Percentiles rank a stretch among this genome's conserved stretches.
Evolutionary conservation across 2,888 invertebrate genomes (phyloP).

Genomic region (Octodonta nipae): DNA sequence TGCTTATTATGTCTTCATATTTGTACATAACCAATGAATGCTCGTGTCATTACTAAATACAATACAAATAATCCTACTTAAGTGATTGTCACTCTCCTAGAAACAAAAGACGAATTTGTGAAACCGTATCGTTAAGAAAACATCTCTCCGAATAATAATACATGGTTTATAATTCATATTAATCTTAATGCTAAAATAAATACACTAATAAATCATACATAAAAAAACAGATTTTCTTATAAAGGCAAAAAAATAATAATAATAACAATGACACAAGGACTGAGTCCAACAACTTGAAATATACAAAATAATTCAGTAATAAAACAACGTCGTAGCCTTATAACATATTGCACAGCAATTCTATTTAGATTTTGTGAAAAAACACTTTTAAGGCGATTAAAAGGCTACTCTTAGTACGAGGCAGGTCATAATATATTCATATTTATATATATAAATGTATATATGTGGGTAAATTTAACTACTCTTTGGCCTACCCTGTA

Average conservation of each 20-base stretch:
- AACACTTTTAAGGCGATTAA: slow-evolving; percentile 10
- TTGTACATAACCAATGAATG: slow-evolving; percentile 1
- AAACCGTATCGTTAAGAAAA: slow-evolving; percentile 5
- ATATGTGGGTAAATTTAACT: too few species aligned
- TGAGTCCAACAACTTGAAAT: slow-evolving; percentile 10
- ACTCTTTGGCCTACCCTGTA: slow-evolving; percentile 4
- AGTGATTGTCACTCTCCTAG: slow-evolving; percentile 23
- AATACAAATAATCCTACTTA: slow-evolving; percentile 20
- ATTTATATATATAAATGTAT: neutral
- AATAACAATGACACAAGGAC: slow-evolving; percentile 9
- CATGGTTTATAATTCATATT: slow-evolving; percentile 7
- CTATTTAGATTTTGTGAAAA: slow-evolving; percentile 8
- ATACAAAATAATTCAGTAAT: slow-evolving; percentile 3
- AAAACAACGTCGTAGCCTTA: slow-evolving; percentile 10
- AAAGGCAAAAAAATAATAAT: slow-evolving; percentile 7
- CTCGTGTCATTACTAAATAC: slow-evolving; percentile 1
- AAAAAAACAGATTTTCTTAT: slow-evolving; percentile 8
- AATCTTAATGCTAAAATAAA: slow-evolving; percentile 7
- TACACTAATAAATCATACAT: slow-evolving; percentile 7
- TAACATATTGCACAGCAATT: slow-evolving; percentile 26
- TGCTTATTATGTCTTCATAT: too few species aligned
- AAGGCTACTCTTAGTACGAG: slow-evolving; percentile 8
- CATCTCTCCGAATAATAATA: slow-evolving; percentile 6
- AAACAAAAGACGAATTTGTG: too few species aligned
- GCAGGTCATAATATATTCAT: slow-evolving; percentile 1